A percentile compares a stretch with the other conserved stretches of the same genome.
Evolutionary conservation across 2,797 vertebrate genomes (phyloP).

Genomic region (Muscicapa comitata): DNA sequence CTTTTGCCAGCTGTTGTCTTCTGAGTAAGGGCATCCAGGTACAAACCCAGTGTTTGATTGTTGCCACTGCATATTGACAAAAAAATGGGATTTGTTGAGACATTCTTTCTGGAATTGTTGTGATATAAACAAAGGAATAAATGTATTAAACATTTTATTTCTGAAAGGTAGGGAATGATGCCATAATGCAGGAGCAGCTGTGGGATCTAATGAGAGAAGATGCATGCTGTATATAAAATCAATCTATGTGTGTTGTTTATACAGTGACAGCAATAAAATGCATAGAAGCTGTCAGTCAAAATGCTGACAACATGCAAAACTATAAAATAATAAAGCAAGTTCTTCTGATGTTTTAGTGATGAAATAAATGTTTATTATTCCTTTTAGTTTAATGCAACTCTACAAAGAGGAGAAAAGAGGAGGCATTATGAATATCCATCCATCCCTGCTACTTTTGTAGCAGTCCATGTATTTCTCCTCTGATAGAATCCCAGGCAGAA

Average conservation of each 20-base stretch:
- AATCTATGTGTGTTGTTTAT: background rate
- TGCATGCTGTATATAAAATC: constrained; percentile 26
- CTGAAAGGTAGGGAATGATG: background rate
- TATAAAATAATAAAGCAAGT: background rate
- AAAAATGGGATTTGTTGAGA: background rate
- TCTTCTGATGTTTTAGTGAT: background rate
- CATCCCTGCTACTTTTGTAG: background rate
- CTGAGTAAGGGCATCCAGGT: background rate
- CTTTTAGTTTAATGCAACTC: background rate
- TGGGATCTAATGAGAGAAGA: constrained; percentile 30
- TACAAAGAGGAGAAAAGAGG: background rate
- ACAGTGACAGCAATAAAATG: constrained; percentile 7
- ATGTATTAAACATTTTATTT: constrained; percentile 21
- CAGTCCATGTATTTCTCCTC: background rate
- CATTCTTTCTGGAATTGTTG: background rate
- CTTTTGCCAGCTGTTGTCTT: background rate
- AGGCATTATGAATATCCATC: background rate
- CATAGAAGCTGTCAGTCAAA: constrained; percentile 20
- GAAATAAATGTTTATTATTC: background rate
- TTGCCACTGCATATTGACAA: background rate
- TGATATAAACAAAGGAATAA: background rate
- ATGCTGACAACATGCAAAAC: constrained; percentile 18
- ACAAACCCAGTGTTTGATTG: background rate
- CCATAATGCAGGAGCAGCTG: background rate
- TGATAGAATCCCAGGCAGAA: background rate